Conservation (phyloP, 2,113 vertebrate genomes). For the Fregetta grallaria region DNA sequence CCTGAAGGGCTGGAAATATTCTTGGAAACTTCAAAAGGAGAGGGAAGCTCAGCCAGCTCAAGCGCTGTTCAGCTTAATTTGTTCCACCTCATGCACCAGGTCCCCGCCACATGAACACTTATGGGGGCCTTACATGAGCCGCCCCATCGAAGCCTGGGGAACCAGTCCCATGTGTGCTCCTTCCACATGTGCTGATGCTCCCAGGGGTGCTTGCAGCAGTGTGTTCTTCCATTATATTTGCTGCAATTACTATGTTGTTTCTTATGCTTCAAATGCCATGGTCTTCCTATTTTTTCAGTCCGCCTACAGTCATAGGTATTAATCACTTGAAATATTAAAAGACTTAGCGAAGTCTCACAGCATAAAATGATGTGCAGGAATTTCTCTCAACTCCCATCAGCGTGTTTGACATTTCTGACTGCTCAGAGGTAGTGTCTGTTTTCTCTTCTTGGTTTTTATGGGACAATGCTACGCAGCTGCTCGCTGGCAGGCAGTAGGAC, state of each 20-base stretch:
- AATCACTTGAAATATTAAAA: not conserved
- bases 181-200: not conserved
- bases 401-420: not conserved
- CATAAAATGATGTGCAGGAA: not conserved
- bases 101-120: rapidly evolving
- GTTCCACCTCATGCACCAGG: not conserved
- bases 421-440: not conserved
- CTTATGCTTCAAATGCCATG: not conserved
- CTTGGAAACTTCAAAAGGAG: not conserved
- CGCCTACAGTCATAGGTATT: not conserved
- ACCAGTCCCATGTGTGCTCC: rapidly evolving
- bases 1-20: conserved; percentile 9
- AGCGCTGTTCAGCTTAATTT: conserved; percentile 22
- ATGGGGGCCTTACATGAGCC: rapidly evolving
- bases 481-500: not conserved
- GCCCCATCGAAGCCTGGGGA: not conserved
- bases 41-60: not conserved
- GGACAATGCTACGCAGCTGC: not conserved
- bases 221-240: not conserved
- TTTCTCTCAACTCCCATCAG: not conserved
- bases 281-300: not conserved
- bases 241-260: not conserved
- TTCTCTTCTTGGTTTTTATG: not conserved
- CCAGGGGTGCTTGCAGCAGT: not conserved
- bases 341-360: not conserved